Percentiles rank a stretch among this genome's conserved stretches.
These are phyloP conservation scores for Malthinus flaveolus DNA, from an alignment of 2,888 invertebrate species.

Conservation along the genomic window DNA sequence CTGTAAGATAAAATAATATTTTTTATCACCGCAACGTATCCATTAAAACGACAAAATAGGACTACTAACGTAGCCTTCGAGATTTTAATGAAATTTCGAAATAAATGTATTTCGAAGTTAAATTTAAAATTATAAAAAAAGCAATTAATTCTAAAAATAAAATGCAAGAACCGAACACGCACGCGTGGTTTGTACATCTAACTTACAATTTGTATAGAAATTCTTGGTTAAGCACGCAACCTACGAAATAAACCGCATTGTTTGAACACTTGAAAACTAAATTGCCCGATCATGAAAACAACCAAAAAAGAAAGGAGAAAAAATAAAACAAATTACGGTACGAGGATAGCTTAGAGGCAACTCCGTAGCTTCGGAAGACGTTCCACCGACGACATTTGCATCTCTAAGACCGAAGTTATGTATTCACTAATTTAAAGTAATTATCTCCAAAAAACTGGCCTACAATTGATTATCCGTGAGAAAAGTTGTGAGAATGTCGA, in stretches of 20 bases:
- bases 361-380: constrained; percentile 1
- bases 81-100: too few species aligned
- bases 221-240: constrained; percentile 7
- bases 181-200: constrained; percentile 7
- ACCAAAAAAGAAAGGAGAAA: constrained; percentile 8
- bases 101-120: too few species aligned
- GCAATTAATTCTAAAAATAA: constrained; percentile 5
- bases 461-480: constrained; percentile 25
- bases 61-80: too few species aligned
- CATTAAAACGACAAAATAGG: too few species aligned
- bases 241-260: constrained; percentile 12
- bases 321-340: constrained; percentile 16
- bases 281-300: constrained; percentile 16
- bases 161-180: neutral
- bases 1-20: too few species aligned
- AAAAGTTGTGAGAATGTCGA: constrained; percentile 19
- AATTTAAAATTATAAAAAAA: neutral
- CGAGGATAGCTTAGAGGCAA: constrained; percentile 9
- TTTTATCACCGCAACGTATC: too few species aligned
- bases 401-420: constrained; percentile 12
- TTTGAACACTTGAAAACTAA: constrained; percentile 14
- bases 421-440: constrained; percentile 19
- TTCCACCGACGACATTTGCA: constrained; percentile 19
- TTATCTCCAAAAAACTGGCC: constrained; percentile 16
- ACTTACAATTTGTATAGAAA: constrained; percentile 6